Conservation (phyloP, 92 coral and sea anemone species). For the Galaxea fascicularis region DNA sequence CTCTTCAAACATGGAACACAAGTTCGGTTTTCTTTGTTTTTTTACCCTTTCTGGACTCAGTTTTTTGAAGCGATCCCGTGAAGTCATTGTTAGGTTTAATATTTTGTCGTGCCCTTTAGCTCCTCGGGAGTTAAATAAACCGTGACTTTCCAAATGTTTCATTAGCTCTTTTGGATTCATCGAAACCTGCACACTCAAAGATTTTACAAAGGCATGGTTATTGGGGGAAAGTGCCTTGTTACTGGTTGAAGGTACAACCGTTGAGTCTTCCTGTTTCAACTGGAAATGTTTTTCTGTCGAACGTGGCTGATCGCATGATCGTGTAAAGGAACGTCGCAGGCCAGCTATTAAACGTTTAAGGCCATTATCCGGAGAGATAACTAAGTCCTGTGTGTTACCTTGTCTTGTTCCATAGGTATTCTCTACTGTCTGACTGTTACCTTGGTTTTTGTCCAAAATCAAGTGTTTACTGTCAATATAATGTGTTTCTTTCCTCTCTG, state of each 20-base stretch:
- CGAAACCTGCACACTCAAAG: conserved; percentile 4
- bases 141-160: neutral
- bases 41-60: neutral
- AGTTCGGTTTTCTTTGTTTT: neutral
- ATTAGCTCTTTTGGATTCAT: neutral
- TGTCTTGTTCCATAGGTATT: neutral
- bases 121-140: neutral
- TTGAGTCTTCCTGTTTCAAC: conserved; percentile 3
- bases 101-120: neutral
- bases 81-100: neutral
- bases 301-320: neutral
- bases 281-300: neutral
- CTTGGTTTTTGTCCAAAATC: neutral
- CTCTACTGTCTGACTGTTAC: neutral
- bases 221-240: neutral
- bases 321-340: neutral
- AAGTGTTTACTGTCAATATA: neutral
- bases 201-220: conserved; percentile 8
- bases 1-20: neutral
- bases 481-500: neutral
- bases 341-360: neutral
- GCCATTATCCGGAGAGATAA: neutral
- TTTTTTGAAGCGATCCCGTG: neutral
- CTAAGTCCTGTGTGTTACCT: neutral
- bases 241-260: neutral